phyloP scores from a whole-genome alignment of 2,797 vertebrate species.

The Clarias platycephalus region DNA sequence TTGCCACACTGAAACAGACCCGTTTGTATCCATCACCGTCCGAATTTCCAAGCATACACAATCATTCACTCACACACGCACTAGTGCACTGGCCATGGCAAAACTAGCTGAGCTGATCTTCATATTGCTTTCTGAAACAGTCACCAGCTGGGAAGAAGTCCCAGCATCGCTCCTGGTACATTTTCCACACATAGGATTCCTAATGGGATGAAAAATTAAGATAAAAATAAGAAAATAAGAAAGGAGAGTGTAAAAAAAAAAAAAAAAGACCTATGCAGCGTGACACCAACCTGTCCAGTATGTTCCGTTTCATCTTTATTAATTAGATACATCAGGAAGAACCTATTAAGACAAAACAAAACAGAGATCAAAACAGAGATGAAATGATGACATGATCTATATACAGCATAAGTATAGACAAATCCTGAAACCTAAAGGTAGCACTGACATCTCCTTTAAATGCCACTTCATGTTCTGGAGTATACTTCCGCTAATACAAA shows the following conservation, averaged over 20 bases:
- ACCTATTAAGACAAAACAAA: slow-evolving; percentile 70
- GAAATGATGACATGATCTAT: neutral
- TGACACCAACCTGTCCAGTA: slow-evolving; percentile 85
- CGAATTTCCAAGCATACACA: slow-evolving; percentile 29
- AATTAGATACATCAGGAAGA: slow-evolving; percentile 95
- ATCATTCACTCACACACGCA: slow-evolving; percentile 11
- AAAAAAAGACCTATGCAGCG: neutral
- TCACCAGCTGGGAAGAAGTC: slow-evolving; percentile 94
- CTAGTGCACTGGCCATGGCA: slow-evolving; percentile 7
- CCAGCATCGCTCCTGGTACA: slow-evolving; percentile 93
- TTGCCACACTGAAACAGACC: neutral
- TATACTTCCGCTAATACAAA: neutral
- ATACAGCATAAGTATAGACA: neutral
- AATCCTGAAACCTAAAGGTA: neutral
- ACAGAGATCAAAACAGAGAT: neutral
- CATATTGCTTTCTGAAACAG: slow-evolving; percentile 94
- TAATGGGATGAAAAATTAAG: slow-evolving; percentile 51
- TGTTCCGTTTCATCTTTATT: slow-evolving; percentile 95
- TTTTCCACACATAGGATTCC: slow-evolving; percentile 96
- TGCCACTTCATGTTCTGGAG: neutral
- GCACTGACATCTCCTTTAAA: neutral
- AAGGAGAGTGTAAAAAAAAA: neutral
- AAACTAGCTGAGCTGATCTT: slow-evolving; percentile 86
- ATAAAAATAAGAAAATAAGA: neutral
- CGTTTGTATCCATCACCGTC: neutral